Evolutionary conservation across 2,888 invertebrate species (phyloP).

Genomic region (Dryococelus australis): DNA sequence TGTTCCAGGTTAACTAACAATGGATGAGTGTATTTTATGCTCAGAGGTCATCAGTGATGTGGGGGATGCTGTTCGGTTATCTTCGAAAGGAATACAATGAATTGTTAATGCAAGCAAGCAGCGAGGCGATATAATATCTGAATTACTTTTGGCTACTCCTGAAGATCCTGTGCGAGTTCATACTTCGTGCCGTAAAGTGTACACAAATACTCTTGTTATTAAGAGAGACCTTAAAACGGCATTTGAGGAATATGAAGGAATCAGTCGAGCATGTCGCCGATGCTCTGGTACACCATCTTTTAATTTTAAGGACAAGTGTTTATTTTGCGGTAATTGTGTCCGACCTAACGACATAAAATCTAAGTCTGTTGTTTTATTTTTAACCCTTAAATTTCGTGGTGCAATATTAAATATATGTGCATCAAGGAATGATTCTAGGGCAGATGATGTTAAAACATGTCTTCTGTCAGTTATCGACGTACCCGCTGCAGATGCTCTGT

Average conservation of each 20-base stretch:
- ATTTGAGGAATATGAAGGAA: neutral
- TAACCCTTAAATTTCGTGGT: neutral
- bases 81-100: neutral
- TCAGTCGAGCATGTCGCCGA: neutral
- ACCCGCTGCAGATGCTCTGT: neutral
- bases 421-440: neutral
- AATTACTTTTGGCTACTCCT: neutral
- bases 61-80: neutral
- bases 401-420: neutral
- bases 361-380: neutral
- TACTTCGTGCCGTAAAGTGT: neutral
- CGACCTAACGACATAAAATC: neutral
- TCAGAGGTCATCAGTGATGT: neutral
- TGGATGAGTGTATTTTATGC: constrained; percentile 3
- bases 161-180: neutral
- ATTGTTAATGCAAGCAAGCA: neutral
- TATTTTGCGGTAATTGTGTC: neutral
- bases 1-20: neutral
- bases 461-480: neutral
- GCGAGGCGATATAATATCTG: neutral
- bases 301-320: neutral
- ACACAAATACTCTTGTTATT: neutral
- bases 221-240: neutral
- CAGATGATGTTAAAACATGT: neutral
- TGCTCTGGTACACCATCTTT: neutral